Conservation (phyloP, 2,888 invertebrate genomes). For the Platypus cylindrus region DNA sequence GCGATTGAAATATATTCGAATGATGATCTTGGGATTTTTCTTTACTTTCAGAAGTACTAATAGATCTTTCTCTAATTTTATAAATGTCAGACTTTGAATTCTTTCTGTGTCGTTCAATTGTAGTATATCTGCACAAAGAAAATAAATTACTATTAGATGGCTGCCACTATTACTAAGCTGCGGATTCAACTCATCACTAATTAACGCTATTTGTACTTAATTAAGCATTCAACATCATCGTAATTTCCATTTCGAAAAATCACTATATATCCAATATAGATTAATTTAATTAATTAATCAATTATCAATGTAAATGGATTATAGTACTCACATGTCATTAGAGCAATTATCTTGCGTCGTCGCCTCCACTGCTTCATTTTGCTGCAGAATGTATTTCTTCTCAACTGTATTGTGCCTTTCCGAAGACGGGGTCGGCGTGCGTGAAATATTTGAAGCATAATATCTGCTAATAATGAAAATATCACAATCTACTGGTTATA, state of each 20-base stretch:
- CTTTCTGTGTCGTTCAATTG: conserved; percentile 26
- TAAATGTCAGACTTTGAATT: conserved; percentile 21
- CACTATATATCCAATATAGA: too few relatives aligned
- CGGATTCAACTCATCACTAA: too few relatives aligned
- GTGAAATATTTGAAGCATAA: conserved; percentile 25
- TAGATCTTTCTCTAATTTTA: conserved; percentile 23
- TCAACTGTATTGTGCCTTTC: conserved; percentile 33
- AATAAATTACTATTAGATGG: too few relatives aligned
- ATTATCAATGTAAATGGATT: background rate
- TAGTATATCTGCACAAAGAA: conserved; percentile 21
- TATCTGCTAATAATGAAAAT: too few relatives aligned
- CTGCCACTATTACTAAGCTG: too few relatives aligned
- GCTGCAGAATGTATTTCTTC: conserved; percentile 22
- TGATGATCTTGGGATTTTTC: conserved; percentile 19
- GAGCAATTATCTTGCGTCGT: conserved; percentile 24
- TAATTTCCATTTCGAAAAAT: too few relatives aligned
- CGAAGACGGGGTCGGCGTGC: conserved; percentile 31
- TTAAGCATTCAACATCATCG: too few relatives aligned
- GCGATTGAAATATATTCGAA: conserved; percentile 15
- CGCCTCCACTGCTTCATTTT: conserved; percentile 15
- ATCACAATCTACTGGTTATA: too few relatives aligned
- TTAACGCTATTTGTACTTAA: too few relatives aligned
- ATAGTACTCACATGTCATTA: conserved; percentile 20
- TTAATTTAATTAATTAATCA: too few relatives aligned
- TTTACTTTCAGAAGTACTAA: conserved; percentile 23